Base-by-base conservation (phyloP, 2,888 invertebrate species). In the Drosophila subquinaria region DNA sequence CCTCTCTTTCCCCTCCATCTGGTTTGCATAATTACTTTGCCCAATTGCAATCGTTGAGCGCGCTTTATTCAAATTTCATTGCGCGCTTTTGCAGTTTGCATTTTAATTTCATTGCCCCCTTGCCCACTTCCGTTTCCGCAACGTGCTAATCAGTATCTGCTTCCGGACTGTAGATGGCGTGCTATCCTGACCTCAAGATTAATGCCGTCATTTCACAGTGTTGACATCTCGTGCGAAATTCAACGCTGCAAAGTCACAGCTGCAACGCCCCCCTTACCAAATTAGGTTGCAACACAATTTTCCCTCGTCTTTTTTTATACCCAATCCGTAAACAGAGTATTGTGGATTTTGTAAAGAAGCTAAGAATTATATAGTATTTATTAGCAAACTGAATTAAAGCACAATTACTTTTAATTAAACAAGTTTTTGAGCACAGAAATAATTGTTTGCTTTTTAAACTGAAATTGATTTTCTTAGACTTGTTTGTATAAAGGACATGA, bases 151-250 rank as follows among this genome's bases (percentile, higher is more conserved):
- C 80, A 73, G 78, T 61, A 55, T 55, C 71, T 67, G 57, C 63
- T 76, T 80, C 80, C 84, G 73, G 59, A 40, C 61, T 17, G 27
- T 35, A 20, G 38, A 36, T 47, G 48, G 65, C 60, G 23, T 52
- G 43, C 43, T 40, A 23, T 47, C 17, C 55, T 65, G 76, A 76
- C 69, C 76, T 63, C 62, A 69, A 73, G 76, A 76, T 76, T 76
- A 60, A 76, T 76, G 69, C 65, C 40, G 52, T 60, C 73, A 73
- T 66, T 76, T 40, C 36, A 42, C 42, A 30, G 65, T 69, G 76
- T 76, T 76, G 76, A 73, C 76, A 69, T 60, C 62, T 69, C 76
- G 76, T 76, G 76, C 73, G 76, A 76, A 76, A 38, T 66, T 73
- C 27, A 36, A 47, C 50, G 57, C 59, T 50, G 47, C 60, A 43